Evolutionary conservation across 23 tunicate genomes (phyloP).

Genomic region (Diplosoma virens): DNA sequence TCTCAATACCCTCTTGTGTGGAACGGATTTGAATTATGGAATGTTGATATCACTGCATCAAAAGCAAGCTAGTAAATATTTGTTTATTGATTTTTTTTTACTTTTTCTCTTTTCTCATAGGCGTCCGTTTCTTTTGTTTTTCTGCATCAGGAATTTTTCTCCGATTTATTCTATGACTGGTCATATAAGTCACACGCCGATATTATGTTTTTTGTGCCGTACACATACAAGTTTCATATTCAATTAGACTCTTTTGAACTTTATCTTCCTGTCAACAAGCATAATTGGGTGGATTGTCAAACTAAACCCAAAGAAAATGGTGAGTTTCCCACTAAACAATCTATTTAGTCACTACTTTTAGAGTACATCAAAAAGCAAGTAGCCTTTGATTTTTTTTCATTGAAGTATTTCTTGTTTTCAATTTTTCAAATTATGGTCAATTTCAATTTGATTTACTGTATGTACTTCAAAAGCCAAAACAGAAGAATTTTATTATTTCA

Average conservation of each 20-base stretch:
- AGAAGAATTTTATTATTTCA: too few relatives aligned
- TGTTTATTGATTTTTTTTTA: not conserved
- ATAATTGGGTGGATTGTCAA: slow-evolving; percentile 89
- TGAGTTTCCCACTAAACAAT: not conserved
- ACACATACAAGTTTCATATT: slow-evolving; percentile 49
- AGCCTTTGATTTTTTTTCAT: too few relatives aligned
- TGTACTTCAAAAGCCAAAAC: too few relatives aligned
- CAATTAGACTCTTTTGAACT: slow-evolving; percentile 70
- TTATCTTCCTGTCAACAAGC: slow-evolving; percentile 60
- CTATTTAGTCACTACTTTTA: not conserved
- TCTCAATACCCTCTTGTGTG: slow-evolving; percentile 63
- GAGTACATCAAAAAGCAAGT: too few relatives aligned
- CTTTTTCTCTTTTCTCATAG: slow-evolving; percentile 25
- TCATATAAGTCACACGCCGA: slow-evolving; percentile 54
- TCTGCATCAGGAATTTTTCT: slow-evolving; percentile 73
- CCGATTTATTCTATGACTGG: slow-evolving; percentile 88
- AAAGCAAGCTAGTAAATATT: slow-evolving; percentile 26
- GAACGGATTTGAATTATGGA: slow-evolving; percentile 61
- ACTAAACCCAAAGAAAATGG: slow-evolving; percentile 46
- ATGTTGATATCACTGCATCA: slow-evolving; percentile 51
- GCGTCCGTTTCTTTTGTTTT: slow-evolving; percentile 59
- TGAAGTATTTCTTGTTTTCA: too few relatives aligned
- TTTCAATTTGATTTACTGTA: too few relatives aligned
- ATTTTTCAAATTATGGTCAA: too few relatives aligned
- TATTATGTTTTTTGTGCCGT: slow-evolving; percentile 79